phyloP scores from a whole-genome alignment of 2,888 invertebrate genomes.

The Drosophila eohydei region DNA sequence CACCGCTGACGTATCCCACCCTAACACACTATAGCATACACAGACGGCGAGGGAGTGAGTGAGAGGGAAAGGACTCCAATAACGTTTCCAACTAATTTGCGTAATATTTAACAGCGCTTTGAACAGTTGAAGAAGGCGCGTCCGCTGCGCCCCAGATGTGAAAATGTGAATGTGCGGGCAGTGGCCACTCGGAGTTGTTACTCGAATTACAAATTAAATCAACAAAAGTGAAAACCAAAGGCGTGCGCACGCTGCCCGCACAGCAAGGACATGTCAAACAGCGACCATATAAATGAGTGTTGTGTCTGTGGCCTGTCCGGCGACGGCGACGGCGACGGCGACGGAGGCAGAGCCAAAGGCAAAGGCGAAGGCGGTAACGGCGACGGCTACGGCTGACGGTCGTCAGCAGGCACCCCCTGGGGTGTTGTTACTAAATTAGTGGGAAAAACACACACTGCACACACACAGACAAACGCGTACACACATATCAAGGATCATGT shows the following conservation, averaged over 20 bases:
- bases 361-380: not conserved
- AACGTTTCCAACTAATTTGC: slow-evolving; percentile 79
- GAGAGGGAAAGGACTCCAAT: slow-evolving; percentile 55
- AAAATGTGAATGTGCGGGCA: slow-evolving; percentile 21
- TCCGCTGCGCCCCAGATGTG: slow-evolving; percentile 34
- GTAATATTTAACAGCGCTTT: slow-evolving; percentile 64
- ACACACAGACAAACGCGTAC: slow-evolving; percentile 14
- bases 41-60: not conserved
- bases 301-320: slow-evolving; percentile 48
- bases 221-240: slow-evolving; percentile 66
- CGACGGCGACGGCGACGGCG: not conserved
- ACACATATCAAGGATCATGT: slow-evolving; percentile 41
- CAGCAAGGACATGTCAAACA: slow-evolving; percentile 70
- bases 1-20: slow-evolving; percentile 38
- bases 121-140: slow-evolving; percentile 46
- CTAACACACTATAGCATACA: slow-evolving; percentile 6
- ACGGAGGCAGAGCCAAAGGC: not conserved
- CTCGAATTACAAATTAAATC: slow-evolving; percentile 81
- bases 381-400: slow-evolving; percentile 36
- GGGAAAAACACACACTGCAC: slow-evolving; percentile 55
- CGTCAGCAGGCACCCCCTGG: slow-evolving; percentile 66
- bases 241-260: slow-evolving; percentile 33
- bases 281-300: slow-evolving; percentile 59
- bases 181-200: slow-evolving; percentile 72
- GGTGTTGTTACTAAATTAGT: slow-evolving; percentile 78